These are phyloP conservation scores for Acinonyx jubatus DNA, from an alignment of 2,113 vertebrate species.

Conservation along the genomic window DNA sequence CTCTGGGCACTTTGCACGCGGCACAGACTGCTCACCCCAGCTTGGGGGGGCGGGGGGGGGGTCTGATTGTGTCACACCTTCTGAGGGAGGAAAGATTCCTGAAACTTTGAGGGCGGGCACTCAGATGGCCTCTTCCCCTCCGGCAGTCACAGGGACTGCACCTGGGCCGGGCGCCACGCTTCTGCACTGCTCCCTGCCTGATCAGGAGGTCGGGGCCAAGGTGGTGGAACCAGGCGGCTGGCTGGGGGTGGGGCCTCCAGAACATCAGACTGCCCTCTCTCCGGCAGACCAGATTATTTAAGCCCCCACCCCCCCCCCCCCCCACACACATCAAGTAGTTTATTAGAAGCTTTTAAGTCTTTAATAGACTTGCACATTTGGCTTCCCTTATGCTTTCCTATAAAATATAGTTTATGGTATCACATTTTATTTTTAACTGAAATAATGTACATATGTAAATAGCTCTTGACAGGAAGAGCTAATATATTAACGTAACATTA, in stretches of 20 bases:
- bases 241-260: neutral
- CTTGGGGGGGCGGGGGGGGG: no score
- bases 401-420: constrained; percentile 57
- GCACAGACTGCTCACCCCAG: rapidly evolving
- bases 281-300: neutral
- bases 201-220: neutral
- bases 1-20: rapidly evolving
- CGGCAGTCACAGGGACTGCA: neutral
- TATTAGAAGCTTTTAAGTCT: constrained; percentile 11
- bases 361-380: neutral
- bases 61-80: neutral
- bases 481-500: constrained; percentile 60
- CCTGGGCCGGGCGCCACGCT: neutral
- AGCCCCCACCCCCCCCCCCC: neutral
- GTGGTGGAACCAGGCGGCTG: neutral
- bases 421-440: constrained; percentile 74
- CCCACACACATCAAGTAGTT: neutral
- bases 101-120: neutral
- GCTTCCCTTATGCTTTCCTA: constrained; percentile 1
- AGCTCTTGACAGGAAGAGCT: constrained; percentile 64
- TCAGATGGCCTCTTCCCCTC: neutral
- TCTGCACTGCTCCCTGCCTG: neutral
- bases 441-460: constrained; percentile 80
- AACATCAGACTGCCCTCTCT: neutral
- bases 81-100: neutral